Evolutionary conservation across 2,888 invertebrate genomes (phyloP), one percentile per base, ranked within the genome.

Genomic region (Cremastobaeus sp.): DNA sequence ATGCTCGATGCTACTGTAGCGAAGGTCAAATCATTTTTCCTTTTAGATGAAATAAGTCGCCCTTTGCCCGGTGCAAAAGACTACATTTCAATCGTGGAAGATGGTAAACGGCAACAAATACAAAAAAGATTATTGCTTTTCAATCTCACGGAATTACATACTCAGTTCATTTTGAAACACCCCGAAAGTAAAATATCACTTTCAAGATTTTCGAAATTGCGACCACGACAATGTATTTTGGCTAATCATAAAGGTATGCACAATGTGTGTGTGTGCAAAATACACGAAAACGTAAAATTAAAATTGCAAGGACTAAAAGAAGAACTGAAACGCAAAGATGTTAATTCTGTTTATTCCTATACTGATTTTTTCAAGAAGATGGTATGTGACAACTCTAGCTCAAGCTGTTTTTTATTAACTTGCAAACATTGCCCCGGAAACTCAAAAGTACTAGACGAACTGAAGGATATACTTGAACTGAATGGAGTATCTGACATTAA

Each of bases 21-120:
- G 39, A 55, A 17, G 18, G 48, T 64, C 2, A 41, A 28, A 57
- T n/a, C 11, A 1, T 65, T 71, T 43, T 72, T 37, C 14, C 15
- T 65, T 3, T 57, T 45, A 0, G 57, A 71, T 54, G 47, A 60
- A 15, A 30, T 30, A 8, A 69, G 52, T 30, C 35, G 60, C 3
- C 6, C 50, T 8, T 50, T 64, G 65, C 65, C 57, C 8, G 71
- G 71, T 21, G 45, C 37, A n/a, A 72, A 65, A 8, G 59, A 72
- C 32, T 65, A 47, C 30, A 47, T 50, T 9, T 72, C 65, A 3
- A 54, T 72, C 21, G 43, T 48, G 1, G 34, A 32, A 50, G 34
- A 71, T 64, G 57, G 71, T 5, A 43, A 48, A 39, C 62, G 64
- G 18, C 17, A 21, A 39, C 48, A 41, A 34, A 35, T 48, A 35